Conservation (phyloP, 1,140 invertebrate genomes). For the Pantala flavescens region DNA sequence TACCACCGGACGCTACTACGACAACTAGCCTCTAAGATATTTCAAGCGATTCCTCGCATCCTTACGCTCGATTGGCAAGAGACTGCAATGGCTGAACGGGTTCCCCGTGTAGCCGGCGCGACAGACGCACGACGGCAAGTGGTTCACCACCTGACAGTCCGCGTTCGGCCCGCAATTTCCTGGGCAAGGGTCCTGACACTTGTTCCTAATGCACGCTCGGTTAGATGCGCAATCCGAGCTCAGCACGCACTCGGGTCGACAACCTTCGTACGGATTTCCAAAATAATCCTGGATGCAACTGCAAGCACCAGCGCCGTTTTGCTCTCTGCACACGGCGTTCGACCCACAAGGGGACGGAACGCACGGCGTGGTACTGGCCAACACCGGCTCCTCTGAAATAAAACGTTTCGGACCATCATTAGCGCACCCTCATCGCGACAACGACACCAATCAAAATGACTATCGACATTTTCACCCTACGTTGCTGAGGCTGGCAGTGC, state of each 20-base stretch:
- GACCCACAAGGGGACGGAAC: constrained; percentile 41
- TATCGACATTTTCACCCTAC: constrained; percentile 30
- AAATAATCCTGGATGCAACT: constrained; percentile 44
- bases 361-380: constrained; percentile 33
- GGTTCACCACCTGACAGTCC: constrained; percentile 54
- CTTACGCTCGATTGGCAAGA: constrained; percentile 23
- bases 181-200: constrained; percentile 57
- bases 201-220: constrained; percentile 50
- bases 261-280: constrained; percentile 45
- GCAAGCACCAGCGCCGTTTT: constrained; percentile 48
- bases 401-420: background rate
- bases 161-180: constrained; percentile 55
- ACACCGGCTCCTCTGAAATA: constrained; percentile 16
- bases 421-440: background rate
- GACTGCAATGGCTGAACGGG: constrained; percentile 42
- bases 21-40: too few species aligned
- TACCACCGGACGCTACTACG: constrained; percentile 8
- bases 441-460: background rate
- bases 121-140: constrained; percentile 57
- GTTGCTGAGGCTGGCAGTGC: constrained; percentile 46
- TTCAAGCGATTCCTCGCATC: constrained; percentile 31
- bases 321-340: constrained; percentile 38
- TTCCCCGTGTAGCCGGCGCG: constrained; percentile 51
- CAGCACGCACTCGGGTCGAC: constrained; percentile 55
- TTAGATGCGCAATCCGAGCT: constrained; percentile 52